Base-by-base conservation (phyloP, 2,888 invertebrate genomes). In the Mythimna impura region DNA sequence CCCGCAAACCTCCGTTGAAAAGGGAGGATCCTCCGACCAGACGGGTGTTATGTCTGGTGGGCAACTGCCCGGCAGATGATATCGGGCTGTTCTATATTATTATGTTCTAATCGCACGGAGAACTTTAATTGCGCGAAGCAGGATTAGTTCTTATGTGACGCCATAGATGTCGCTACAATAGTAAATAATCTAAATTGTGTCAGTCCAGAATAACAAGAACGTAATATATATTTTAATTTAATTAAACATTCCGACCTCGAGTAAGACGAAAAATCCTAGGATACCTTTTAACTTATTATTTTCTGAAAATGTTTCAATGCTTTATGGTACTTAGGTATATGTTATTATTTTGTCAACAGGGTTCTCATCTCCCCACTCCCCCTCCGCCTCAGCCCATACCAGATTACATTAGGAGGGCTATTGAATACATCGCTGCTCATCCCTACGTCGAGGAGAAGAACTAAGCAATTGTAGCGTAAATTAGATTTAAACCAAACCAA, bases 391-490 rank as follows among this genome's bases (percentile, higher is more conserved):
- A 92, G 22, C 92, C 96, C 34, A 92, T 96, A 68, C 97, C 97
- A 6, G 96, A 94, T 0, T 93, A 94, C 87, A 95, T 97, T 81
- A 76, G 88, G 17, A 92, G 93, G 54, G 87, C 96, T 60, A 79
- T 97, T 54, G 94, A 93, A 70, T 97, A 93, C 89, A 96, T 94
- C 89, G 89, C 87, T 20, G 89, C 92, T 10, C 96, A 97, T 91
- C 96, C 96, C 61, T 93, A 91, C 87, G 61, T 43, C 7, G 90
- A 89, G n/a, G n/a, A n/a, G 68, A 82, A 86, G 78, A 84, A 76
- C 22, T 65, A 43, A 22, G 47, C 14, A 43, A 70, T 57, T 66
- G 1, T 60, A 71, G 20, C 30, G 63, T 47, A 64, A 36, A 80
- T 61, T 65, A 61, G 55, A 74, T 47, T 61, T 22, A 40, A 73